Percentiles rank a stretch among this genome's conserved stretches.
Evolutionary conservation across 64 coral and sea anemone genomes (phyloP).

Genomic region (Anthopleura sola): DNA sequence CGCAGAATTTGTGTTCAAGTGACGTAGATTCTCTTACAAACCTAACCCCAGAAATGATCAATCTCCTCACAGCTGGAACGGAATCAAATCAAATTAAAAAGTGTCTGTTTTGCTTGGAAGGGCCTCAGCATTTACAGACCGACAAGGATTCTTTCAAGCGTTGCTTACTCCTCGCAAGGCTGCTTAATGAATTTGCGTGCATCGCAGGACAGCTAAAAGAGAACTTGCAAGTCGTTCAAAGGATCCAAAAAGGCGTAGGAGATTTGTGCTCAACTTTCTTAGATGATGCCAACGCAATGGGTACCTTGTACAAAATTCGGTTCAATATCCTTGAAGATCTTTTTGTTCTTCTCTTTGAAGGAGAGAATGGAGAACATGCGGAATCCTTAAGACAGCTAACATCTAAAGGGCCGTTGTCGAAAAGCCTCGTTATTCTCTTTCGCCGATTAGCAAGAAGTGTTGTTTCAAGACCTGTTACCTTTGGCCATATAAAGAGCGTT

Average conservation of each 20-base stretch:
- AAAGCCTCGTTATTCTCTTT: background rate
- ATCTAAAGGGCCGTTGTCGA: background rate
- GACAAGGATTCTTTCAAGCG: background rate
- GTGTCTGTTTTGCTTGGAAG: background rate
- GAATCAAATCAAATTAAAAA: background rate
- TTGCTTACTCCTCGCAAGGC: slow-evolving; percentile 20
- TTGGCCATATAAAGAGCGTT: slow-evolving; percentile 5
- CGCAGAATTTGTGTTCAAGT: background rate
- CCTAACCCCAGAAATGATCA: background rate
- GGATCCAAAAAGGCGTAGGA: background rate
- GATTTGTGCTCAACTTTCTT: slow-evolving; percentile 16
- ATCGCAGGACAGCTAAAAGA: slow-evolving; percentile 1
- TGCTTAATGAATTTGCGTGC: slow-evolving; percentile 30
- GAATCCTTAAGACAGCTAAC: background rate
- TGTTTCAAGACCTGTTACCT: background rate
- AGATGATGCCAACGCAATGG: background rate
- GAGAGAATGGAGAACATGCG: background rate
- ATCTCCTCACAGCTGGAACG: background rate
- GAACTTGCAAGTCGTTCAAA: background rate
- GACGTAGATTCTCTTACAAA: slow-evolving; percentile 38
- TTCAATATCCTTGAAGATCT: background rate
- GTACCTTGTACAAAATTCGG: slow-evolving; percentile 27
- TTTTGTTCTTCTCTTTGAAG: background rate
- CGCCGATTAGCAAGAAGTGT: slow-evolving; percentile 7
- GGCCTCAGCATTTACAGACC: background rate